Percentiles rank a stretch among this genome's conserved stretches.
These are phyloP conservation scores for Laticauda laticaudata DNA, from an alignment of 2,113 vertebrate species.

Conservation along the genomic window DNA sequence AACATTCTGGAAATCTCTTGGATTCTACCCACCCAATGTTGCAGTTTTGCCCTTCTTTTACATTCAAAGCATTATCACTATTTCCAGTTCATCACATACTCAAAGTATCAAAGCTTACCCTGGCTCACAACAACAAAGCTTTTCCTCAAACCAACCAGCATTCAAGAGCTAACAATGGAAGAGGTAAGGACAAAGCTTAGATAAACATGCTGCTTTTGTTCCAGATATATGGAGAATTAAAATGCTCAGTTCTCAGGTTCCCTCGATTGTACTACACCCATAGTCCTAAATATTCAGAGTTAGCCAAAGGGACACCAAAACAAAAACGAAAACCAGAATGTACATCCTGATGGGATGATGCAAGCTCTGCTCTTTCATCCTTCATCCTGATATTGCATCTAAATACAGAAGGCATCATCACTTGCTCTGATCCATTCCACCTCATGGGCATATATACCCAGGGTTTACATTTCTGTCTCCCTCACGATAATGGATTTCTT, in stretches of 20 bases:
- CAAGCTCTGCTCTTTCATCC: neutral
- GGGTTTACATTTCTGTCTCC: neutral
- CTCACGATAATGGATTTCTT: neutral
- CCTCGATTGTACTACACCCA: neutral
- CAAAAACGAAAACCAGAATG: neutral
- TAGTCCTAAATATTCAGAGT: neutral
- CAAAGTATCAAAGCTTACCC: neutral
- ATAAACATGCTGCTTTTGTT: neutral
- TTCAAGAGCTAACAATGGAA: neutral
- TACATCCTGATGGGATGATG: neutral
- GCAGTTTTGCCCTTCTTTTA: neutral
- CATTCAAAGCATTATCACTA: neutral
- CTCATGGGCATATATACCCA: neutral
- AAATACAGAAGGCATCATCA: neutral
- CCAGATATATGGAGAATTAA: neutral
- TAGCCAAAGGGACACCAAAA: neutral
- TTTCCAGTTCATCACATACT: neutral
- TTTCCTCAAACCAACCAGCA: neutral
- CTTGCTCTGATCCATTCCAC: neutral
- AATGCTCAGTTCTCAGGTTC: neutral
- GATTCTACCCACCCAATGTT: neutral
- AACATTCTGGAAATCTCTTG: neutral
- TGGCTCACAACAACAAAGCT: neutral
- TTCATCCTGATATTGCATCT: neutral
- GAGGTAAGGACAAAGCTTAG: neutral